Percentiles rank a stretch among this genome's conserved stretches.
These are phyloP conservation scores for Aleiodes leptofemur DNA, from an alignment of 2,888 invertebrate genomes.

Conservation along the genomic window DNA sequence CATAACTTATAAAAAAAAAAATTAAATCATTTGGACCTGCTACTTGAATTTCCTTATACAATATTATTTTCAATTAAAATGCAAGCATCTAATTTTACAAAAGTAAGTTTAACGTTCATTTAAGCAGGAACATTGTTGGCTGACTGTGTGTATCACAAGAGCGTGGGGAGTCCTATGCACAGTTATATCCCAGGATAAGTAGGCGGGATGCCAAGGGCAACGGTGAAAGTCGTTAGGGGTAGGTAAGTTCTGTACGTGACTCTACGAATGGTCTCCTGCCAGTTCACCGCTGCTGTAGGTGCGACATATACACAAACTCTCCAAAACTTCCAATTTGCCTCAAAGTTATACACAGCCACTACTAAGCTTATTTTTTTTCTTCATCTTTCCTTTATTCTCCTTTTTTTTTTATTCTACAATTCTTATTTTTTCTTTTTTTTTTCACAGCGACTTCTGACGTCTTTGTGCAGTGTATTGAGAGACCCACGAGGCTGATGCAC, in stretches of 20 bases:
- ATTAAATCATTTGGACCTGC: no score
- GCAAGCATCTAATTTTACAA: background rate
- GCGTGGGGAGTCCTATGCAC: constrained; percentile 4
- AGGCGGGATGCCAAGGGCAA: constrained; percentile 39
- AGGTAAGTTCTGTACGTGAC: constrained; percentile 49
- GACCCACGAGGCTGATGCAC: background rate
- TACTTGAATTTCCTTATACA: no score
- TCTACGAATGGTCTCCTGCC: constrained; percentile 39
- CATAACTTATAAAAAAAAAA: background rate
- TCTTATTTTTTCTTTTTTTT: background rate
- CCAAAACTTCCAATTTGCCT: constrained; percentile 40
- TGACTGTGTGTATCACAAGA: background rate
- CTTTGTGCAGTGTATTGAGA: background rate
- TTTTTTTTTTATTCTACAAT: background rate
- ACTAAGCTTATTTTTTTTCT: background rate
- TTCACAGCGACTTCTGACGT: constrained; percentile 21
- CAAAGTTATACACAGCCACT: constrained; percentile 28
- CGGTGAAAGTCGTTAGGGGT: constrained; percentile 48
- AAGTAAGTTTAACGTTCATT: constrained; percentile 10
- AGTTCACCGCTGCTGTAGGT: constrained; percentile 14
- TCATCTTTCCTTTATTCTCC: background rate
- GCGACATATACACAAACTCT: constrained; percentile 24
- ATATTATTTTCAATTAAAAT: constrained; percentile 9
- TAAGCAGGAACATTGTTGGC: background rate
- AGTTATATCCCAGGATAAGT: constrained; percentile 22